Percentiles rank a stretch among this genome's conserved stretches.
Evolutionary conservation across 2,113 vertebrate species (phyloP).

Genomic region (Dasyurus viverrinus): DNA sequence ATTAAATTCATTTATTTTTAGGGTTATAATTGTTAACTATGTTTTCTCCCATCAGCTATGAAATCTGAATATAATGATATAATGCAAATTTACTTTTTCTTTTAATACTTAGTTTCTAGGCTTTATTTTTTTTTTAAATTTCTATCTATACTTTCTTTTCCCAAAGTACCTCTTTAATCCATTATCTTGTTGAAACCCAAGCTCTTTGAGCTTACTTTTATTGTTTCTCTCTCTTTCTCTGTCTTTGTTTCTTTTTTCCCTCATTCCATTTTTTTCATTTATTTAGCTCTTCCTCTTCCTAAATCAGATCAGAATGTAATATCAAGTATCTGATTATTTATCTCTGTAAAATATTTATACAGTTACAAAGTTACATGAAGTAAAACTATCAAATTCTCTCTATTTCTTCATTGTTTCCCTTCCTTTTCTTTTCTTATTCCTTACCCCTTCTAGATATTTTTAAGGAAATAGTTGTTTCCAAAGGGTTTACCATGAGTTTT

Average conservation of each 20-base stretch:
- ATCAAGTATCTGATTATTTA: neutral
- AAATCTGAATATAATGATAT: neutral
- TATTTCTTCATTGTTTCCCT: neutral
- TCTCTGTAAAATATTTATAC: neutral
- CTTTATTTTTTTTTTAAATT: neutral
- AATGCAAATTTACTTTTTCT: neutral
- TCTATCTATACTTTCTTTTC: neutral
- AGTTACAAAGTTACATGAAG: neutral
- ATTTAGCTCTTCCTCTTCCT: neutral
- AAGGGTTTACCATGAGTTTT: neutral
- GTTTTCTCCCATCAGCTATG: neutral
- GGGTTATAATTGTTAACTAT: neutral
- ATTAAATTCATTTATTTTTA: neutral
- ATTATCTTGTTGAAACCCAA: neutral
- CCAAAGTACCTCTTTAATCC: neutral
- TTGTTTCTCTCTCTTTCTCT: neutral
- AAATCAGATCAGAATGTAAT: neutral
- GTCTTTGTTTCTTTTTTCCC: neutral
- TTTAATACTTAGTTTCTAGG: neutral
- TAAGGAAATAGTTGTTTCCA: neutral
- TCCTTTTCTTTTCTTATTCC: neutral
- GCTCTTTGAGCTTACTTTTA: neutral
- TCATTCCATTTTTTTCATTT: neutral
- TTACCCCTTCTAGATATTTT: neutral
- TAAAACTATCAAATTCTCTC: neutral